Conservation (phyloP, 2,888 invertebrate genomes). For the Eilema sororculum region DNA sequence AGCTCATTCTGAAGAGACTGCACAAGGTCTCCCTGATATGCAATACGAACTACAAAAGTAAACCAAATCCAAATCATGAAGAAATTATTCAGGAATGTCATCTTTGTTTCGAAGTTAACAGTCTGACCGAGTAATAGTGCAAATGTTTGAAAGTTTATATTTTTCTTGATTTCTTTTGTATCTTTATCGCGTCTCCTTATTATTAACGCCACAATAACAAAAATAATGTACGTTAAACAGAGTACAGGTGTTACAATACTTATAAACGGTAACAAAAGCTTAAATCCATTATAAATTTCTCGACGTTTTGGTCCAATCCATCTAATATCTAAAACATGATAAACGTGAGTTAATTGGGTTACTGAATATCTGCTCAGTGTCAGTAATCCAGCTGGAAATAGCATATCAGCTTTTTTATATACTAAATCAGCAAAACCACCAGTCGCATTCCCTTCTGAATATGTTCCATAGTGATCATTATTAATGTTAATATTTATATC, state of each 20-base stretch:
- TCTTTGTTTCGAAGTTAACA: slow-evolving; percentile 57
- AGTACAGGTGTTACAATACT: slow-evolving; percentile 56
- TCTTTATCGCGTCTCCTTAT: slow-evolving; percentile 41
- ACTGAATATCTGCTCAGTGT: slow-evolving; percentile 51
- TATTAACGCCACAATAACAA: slow-evolving; percentile 47
- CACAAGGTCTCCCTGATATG: slow-evolving; percentile 67
- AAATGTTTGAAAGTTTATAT: slow-evolving; percentile 55
- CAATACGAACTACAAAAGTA: slow-evolving; percentile 68
- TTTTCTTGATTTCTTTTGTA: slow-evolving; percentile 14
- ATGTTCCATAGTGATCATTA: slow-evolving; percentile 44
- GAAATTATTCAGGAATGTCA: slow-evolving; percentile 58
- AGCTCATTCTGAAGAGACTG: slow-evolving; percentile 58
- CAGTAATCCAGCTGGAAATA: slow-evolving; percentile 57
- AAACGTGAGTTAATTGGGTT: slow-evolving; percentile 57
- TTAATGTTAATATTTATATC: slow-evolving; percentile 18
- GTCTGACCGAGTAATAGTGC: slow-evolving; percentile 66
- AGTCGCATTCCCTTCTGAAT: slow-evolving; percentile 50
- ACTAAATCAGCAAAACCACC: slow-evolving; percentile 60
- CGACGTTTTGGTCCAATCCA: slow-evolving; percentile 66
- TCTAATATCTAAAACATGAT: slow-evolving; percentile 50
- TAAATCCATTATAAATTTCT: slow-evolving; percentile 62
- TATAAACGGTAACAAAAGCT: slow-evolving; percentile 62
- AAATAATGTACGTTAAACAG: slow-evolving; percentile 45
- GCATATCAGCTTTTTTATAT: slow-evolving; percentile 58
- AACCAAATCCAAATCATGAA: slow-evolving; percentile 73